Conservation (phyloP, 2,797 vertebrate species). For the Capromys pilorides region DNA sequence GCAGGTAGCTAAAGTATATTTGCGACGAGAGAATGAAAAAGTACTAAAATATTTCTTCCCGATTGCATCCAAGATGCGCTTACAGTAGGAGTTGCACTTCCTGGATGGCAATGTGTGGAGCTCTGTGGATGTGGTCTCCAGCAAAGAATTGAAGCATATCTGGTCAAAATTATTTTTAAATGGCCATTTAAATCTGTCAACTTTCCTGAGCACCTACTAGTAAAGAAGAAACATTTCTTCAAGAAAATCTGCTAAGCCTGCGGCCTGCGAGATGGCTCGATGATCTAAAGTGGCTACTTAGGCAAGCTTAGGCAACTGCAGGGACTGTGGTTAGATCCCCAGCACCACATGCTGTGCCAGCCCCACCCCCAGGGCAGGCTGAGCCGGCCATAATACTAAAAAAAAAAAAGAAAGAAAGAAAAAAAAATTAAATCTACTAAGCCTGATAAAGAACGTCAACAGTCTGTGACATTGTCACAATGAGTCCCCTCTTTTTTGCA, state of each 20-base stretch:
- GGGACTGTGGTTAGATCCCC: no score
- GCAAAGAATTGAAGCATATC: neutral
- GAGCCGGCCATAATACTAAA: no score
- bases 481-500: neutral
- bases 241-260: neutral
- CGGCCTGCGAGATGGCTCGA: no score
- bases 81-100: neutral
- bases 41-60: neutral
- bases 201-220: neutral
- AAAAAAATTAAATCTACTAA: neutral
- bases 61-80: neutral
- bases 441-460: neutral
- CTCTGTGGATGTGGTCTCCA: neutral
- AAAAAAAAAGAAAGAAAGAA: no score
- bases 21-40: neutral
- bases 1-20: neutral
- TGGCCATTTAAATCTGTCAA: neutral
- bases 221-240: neutral
- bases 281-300: no score
- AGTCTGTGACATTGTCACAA: neutral
- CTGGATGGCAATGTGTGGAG: neutral
- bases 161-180: neutral
- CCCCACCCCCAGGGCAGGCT: no score
- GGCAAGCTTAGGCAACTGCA: no score
- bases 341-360: no score